Percentiles rank a stretch among this genome's conserved stretches.
Conservation (phyloP, 1,140 invertebrate species). For the Sycophila sp. region DNA sequence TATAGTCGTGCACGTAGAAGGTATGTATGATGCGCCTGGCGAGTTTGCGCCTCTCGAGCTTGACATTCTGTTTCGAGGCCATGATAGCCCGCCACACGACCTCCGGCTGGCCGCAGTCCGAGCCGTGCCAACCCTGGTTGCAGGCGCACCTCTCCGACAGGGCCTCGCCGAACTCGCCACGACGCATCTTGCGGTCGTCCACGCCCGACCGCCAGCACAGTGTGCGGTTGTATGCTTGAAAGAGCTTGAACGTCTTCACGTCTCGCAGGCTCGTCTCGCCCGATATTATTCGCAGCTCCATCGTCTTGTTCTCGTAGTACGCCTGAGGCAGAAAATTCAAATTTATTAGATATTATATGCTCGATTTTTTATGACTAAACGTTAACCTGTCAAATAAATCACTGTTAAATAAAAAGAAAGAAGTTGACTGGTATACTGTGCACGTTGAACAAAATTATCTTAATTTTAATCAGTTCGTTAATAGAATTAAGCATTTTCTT, state of each 20-base stretch:
- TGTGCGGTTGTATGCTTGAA: conserved; percentile 66
- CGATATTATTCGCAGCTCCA: conserved; percentile 56
- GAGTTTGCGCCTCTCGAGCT: conserved; percentile 61
- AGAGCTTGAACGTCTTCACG: conserved; percentile 57
- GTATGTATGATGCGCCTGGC: conserved; percentile 69
- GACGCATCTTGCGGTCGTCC: conserved; percentile 60
- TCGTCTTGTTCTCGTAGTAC: conserved; percentile 30
- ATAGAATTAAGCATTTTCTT: neutral
- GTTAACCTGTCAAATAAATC: no score
- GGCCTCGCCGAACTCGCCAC: conserved; percentile 34
- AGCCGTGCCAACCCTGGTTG: conserved; percentile 71
- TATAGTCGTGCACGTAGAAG: conserved; percentile 69
- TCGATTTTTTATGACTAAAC: no score
- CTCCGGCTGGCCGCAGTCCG: conserved; percentile 74
- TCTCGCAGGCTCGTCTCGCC: conserved; percentile 58
- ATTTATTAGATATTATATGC: neutral
- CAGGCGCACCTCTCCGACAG: conserved; percentile 67
- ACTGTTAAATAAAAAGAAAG: no score
- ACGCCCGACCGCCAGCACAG: conserved; percentile 68
- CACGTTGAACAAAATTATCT: no score
- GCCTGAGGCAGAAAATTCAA: neutral
- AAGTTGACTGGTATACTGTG: no score
- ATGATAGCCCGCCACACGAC: conserved; percentile 74
- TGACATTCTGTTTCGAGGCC: conserved; percentile 66
- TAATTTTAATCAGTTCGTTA: no score